Evolutionary conservation across 2,113 vertebrate genomes (phyloP), one percentile per base, ranked within the genome.

Genomic region (Varanus salvator): DNA sequence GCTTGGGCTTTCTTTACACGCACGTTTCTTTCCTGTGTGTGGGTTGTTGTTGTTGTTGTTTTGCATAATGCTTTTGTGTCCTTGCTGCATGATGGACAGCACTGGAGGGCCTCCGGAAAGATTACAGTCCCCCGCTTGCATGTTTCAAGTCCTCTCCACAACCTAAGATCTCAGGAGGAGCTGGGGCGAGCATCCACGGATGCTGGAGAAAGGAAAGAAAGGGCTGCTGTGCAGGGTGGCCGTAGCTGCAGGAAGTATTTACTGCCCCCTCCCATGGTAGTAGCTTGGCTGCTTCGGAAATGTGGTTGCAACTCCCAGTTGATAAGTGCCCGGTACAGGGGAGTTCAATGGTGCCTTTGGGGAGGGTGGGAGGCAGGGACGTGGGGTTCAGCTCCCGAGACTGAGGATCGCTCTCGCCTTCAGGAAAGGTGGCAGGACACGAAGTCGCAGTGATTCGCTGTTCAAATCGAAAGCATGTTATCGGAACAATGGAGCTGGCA

Each of bases 401-500:
- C 19, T 64, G 19, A 64, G 21, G 17, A 64, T 19, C 2, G 60
- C 19, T 64, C 15, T 64, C 21, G 60, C 17, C 17, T 64, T 64
- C 15, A 19, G 60, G 60, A 60, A n/a, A 84, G 54, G 90, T 21
- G 4, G 9, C 74, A 76, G 83, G 77, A 89, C 85, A 54, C 48
- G 52, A 80, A 82, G 29, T 72, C 0, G 27, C 8, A 71, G 81
- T 44, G 91, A 80, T 78, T 90, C 91, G 87, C 93, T 84, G 0
- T 12, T 38, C 0, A 0, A 27, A 6, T 25, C 90, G 3, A 48
- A 87, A 88, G 86, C 44, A 0, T 89, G 89, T 4, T 2, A 8
- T 9, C 76, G 87, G 93, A 95, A 95, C 96, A 96, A 95, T 95
- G 92, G 95, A 88, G 86, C 86, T 54, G 85, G 84, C 85, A 81